Evolutionary conservation across 2,888 invertebrate species (phyloP), one percentile per base, ranked within the genome.

Genomic region (Thelaira solivaga): DNA sequence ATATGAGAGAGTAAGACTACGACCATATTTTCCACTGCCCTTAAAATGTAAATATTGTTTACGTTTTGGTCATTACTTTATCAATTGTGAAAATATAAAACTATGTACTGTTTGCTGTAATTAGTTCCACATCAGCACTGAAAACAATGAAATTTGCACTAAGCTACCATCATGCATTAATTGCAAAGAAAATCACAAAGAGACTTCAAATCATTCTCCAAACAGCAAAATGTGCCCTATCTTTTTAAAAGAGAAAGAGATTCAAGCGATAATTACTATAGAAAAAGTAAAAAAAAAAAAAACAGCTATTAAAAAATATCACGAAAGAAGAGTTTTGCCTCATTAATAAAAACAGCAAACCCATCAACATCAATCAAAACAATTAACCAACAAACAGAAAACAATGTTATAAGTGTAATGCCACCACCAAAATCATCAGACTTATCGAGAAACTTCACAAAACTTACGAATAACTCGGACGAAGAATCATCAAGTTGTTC

Each of bases 231-330:
- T 13, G 31, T 75, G 62, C 20, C 74, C 67, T 0, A 22, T 75
- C n/a, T 62, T 75, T 31, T 13, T 62, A 8, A 61, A 43, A 43
- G 51, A 69, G n/a, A 67, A 74, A 29, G 59, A 74, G 22, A 62
- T 76, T 2, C 76, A 69, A 51, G 55, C 57, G 0, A 76, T 76
- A 11, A 59, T 41, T 29, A 75, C 61, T 16, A n/a, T 53, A 5
- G 29, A 76, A 22, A 76, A 69, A 24, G 59, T 59, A n/a, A 61
- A 47, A 22, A 64, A 68, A 13, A 65, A 24, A 26, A 76, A 55
- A 34, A 49, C 43, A 39, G 69, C 57, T 16, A 13, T 53, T 6
- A 13, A 76, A 22, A 76, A 64, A 24, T 47, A 51, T n/a, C 43
- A 47, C 31, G 49, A 24, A 34, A 71, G 41, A 34, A 49, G 34